Base-by-base conservation (phyloP, 1,140 invertebrate species). In the Myzus persicae region DNA sequence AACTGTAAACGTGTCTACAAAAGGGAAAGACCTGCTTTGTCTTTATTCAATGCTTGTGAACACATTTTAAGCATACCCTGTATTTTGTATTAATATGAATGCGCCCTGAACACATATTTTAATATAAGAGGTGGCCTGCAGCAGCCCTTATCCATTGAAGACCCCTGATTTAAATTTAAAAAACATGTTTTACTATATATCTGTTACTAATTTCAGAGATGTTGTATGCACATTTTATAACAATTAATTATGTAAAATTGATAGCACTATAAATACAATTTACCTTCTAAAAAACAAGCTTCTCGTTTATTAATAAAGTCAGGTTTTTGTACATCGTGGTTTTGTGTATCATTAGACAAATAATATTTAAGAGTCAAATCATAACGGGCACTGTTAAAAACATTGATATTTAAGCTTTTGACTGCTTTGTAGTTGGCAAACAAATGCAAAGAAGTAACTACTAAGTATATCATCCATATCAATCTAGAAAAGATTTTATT, bases 351-450 rank as follows among this genome's bases (percentile, higher is more conserved):
- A 93, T 93, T 93, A 14, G 96, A 94, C 94, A 97, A 95, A 95
- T 96, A 98, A 92, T 96, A 95, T 94, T 96, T 95, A 20, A 98
- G 94, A 40, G 97, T 95, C 91, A 97, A 96, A 59, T 97, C 95
- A 89, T 98, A 96, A 67, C 98, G 96, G 93, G 97, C 96, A 94
- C 96, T 96, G 95, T 99, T 99, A 20, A 99, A 96, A 2, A 97
- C 93, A 42, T 93, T 93, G 26, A 94, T 93, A 82, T 94, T 94
- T 48, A 97, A 95, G 9, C 97, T 95, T 94, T 96, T 96, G 0
- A 99, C 98, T 20, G 98, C 98, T 94, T 96, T 96, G 94, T 98
- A 98, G 96, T 99, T 99, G 11, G 98, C 97, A 94, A 96, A 96
- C 3, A 99, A 95, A 95, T 99, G 99, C 40, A 98, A 94, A 42